A percentile compares a stretch with the other conserved stretches of the same genome.
phyloP scores from a whole-genome alignment of 2,888 invertebrate genomes.

The Perizoma affinitatum region DNA sequence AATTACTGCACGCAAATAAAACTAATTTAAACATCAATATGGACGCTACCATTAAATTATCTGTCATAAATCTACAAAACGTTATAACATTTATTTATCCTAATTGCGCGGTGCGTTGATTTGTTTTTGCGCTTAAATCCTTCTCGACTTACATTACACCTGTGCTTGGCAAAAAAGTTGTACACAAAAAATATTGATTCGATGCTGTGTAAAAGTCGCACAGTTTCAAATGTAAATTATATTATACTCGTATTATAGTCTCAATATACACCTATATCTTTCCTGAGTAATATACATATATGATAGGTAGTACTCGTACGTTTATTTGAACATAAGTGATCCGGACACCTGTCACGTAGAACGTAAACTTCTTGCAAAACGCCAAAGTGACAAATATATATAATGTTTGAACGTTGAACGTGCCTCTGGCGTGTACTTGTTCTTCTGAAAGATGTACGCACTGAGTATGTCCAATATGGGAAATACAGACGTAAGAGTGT shows the following conservation, averaged over 20 bases:
- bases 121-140: slow-evolving; percentile 34
- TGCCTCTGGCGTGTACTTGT: too few relatives aligned
- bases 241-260: background rate
- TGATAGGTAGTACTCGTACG: too few relatives aligned
- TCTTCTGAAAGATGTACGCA: too few relatives aligned
- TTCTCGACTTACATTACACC: slow-evolving; percentile 16
- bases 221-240: slow-evolving; percentile 3
- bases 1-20: slow-evolving; percentile 49
- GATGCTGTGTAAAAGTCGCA: slow-evolving; percentile 8
- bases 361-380: too few relatives aligned
- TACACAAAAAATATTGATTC: slow-evolving; percentile 13
- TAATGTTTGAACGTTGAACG: too few relatives aligned
- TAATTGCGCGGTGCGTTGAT: slow-evolving; percentile 38
- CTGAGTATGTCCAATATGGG: too few relatives aligned
- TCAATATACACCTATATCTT: background rate
- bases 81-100: slow-evolving; percentile 40
- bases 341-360: too few relatives aligned
- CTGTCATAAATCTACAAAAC: slow-evolving; percentile 41
- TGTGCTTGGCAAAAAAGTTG: slow-evolving; percentile 25
- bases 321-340: too few relatives aligned
- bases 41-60: slow-evolving; percentile 41
- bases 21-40: slow-evolving; percentile 44
- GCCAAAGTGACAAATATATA: too few relatives aligned
- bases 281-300: too few relatives aligned
- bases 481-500: too few relatives aligned